These are phyloP conservation scores for Diploscapter pachys DNA, from an alignment of 1,140 invertebrate genomes.

Conservation along the genomic window DNA sequence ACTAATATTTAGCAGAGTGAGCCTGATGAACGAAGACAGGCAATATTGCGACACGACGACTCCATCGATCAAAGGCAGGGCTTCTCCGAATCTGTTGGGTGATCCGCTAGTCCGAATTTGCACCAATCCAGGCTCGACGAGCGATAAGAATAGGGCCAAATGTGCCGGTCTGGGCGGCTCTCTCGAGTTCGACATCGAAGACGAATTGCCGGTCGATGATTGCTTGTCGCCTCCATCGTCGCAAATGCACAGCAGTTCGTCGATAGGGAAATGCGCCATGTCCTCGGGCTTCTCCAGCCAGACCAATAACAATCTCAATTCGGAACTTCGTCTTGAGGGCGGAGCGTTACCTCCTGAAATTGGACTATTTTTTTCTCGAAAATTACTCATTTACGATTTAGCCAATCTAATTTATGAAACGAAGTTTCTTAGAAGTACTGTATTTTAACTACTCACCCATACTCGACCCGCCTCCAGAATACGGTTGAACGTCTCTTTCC, in stretches of 20 bases:
- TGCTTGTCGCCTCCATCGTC: constrained; percentile 28
- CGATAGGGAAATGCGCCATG: constrained; percentile 24
- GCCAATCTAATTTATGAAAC: too few species aligned
- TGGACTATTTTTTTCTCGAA: neutral
- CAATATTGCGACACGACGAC: constrained; percentile 35
- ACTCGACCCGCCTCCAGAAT: constrained; percentile 28
- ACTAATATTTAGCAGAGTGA: constrained; percentile 39
- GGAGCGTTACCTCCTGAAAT: constrained; percentile 17
- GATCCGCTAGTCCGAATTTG: constrained; percentile 25
- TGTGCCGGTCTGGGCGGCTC: constrained; percentile 4
- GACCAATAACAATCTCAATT: constrained; percentile 23
- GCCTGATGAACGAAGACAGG: constrained; percentile 31
- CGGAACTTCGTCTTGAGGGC: constrained; percentile 6
- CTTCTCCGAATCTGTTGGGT: constrained; percentile 29
- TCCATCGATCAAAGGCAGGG: constrained; percentile 34
- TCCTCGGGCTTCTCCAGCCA: constrained; percentile 33
- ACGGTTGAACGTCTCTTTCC: constrained; percentile 18
- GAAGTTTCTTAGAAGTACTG: neutral
- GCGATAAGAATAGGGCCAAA: constrained; percentile 15
- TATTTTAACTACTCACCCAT: neutral
- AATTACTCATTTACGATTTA: too few species aligned
- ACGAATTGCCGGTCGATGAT: neutral
- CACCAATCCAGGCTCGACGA: constrained; percentile 22
- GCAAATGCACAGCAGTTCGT: constrained; percentile 29
- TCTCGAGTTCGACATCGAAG: constrained; percentile 2